Base-by-base conservation (phyloP, 2,888 invertebrate genomes). In the Trichogramma dendrolimi region DNA sequence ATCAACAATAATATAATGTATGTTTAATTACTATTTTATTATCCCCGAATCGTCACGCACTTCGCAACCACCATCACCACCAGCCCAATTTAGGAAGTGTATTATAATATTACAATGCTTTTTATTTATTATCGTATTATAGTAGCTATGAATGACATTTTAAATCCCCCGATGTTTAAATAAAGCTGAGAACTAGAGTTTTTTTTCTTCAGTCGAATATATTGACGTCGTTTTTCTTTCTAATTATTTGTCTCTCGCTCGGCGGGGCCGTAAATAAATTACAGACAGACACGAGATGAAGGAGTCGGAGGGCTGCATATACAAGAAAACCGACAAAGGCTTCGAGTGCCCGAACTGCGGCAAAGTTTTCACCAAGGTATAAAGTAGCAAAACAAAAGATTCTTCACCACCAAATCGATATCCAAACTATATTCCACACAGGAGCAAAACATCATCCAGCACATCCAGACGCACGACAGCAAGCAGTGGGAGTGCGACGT, bases 401-500 rank as follows among this genome's bases (percentile, higher is more conserved):
- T 27, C 27, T 27, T 27, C 27, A 2, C 27, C 27, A n/a, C 27
- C 47, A 38, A 46, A 8, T 46, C 2, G 2, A 10, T 46, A 2
- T 46, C 46, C 27, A 27, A 27, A 10, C 3, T 46, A 46, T 3
- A 2, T 11, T 42, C 44, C 42, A 42, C 52, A 0, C 66, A 82
- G 81, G 82, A 82, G 66, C 80, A 80, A 59, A 80, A 81, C 62
- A 78, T 82, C 11, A 72, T 75, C 2, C 82, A 82, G 63, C 82
- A 82, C 70, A 68, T 81, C 63, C 80, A 80, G 70, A 80, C 78
- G 2, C 81, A 81, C 62, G 88, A 89, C 67, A 86, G 86, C 58
- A 92, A 92, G 78, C 88, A 90, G 74, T 93, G 92, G 92, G 89
- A 89, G 74, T 93, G 93, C 74, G 91, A 92, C 72, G 87, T 90